Percentiles rank a stretch among this genome's conserved stretches.
Conservation (phyloP, 2,113 vertebrate species). For the Labeo rohita region DNA sequence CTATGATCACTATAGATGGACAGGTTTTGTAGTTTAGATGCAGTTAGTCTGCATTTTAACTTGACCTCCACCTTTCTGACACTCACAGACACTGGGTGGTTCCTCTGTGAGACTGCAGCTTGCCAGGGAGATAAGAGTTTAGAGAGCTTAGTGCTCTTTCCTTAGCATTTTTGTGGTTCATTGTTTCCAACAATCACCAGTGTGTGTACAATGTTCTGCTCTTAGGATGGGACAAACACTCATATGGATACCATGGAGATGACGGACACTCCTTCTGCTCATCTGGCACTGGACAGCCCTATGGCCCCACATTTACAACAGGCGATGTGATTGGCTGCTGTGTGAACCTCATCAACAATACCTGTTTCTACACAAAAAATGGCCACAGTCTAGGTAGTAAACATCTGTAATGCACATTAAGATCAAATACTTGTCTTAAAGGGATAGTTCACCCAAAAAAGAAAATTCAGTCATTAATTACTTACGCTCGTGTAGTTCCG, state of each 20-base stretch:
- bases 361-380: slow-evolving; percentile 97
- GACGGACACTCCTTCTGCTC: slow-evolving; percentile 98
- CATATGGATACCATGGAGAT: slow-evolving; percentile 97
- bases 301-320: slow-evolving; percentile 96
- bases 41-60: slow-evolving; percentile 31
- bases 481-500: no score
- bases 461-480: no score
- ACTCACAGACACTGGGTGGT: slow-evolving; percentile 37
- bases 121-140: slow-evolving; percentile 57
- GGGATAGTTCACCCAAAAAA: no score
- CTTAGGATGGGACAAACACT: slow-evolving; percentile 97
- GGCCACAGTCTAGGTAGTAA: slow-evolving; percentile 92
- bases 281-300: slow-evolving; percentile 95
- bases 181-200: background rate
- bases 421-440: background rate
- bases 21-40: slow-evolving; percentile 38
- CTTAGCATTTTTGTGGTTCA: background rate
- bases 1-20: background rate
- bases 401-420: background rate
- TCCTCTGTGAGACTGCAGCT: slow-evolving; percentile 43
- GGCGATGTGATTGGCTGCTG: slow-evolving; percentile 98
- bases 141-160: background rate
- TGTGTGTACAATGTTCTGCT: slow-evolving; percentile 37
- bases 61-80: slow-evolving; percentile 26
- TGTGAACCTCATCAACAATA: slow-evolving; percentile 97